Evolutionary conservation across 2,888 invertebrate genomes (phyloP), one percentile per base, ranked within the genome.

Genomic region (Mimumesa dahlbomi): DNA sequence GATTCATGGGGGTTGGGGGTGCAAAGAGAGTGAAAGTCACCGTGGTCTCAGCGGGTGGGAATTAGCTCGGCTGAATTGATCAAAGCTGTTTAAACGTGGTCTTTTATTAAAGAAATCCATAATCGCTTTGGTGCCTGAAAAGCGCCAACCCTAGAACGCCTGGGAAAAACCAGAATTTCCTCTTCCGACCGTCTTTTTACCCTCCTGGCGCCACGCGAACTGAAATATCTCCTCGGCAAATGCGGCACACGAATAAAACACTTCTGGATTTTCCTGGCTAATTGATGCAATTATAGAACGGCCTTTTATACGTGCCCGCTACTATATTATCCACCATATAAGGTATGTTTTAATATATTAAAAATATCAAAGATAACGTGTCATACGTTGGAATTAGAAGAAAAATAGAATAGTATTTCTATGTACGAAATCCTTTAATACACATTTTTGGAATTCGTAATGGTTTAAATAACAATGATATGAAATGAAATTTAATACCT

Each of bases 41-140:
- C 70, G 79, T 68, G 79, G 80, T 77, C 80, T 79, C 83, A 75
- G 75, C 84, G 81, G 82, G 80, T 81, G 84, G 82, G 83, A 87
- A 87, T 87, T 87, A 86, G 84, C 85, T 73, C 70, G 77, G 78
- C 73, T 80, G 82, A 85, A 84, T 84, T 85, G 85, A 85, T 88
- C 86, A 88, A 87, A 88, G 87, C 87, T 85, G 86, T 87, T 87
- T 85, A 86, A 80, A 85, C 82, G 83, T 82, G 82, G 82, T 81
- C 85, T 88, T 85, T 86, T 85, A 86, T 87, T 88, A 85, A 87
- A 88, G 84, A 87, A 86, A 86, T 87, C 85, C 83, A 82, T 87
- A 86, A 87, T 85, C 84, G 82, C 80, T 83, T 83, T 82, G 75
- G 72, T 72, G 77, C 68, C 75, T 76, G 68, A 71, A 79, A 79